These are phyloP conservation scores for Aphrophora alni DNA, from an alignment of 2,888 invertebrate genomes.

Conservation along the genomic window DNA sequence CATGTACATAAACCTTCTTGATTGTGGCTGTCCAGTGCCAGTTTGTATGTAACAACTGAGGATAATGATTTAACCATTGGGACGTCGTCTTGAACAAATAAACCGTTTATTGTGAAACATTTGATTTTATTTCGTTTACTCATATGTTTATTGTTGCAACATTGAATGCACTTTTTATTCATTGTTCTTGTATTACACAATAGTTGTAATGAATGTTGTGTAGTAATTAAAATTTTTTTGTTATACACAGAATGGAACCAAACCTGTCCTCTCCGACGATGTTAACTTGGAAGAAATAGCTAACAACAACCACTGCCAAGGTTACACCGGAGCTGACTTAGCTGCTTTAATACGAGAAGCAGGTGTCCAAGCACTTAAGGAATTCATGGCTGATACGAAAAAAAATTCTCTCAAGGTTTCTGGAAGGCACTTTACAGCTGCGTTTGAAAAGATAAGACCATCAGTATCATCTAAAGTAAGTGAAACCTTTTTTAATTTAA, in stretches of 20 bases:
- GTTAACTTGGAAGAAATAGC: slow-evolving; percentile 78
- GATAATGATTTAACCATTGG: no score
- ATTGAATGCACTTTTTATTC: no score
- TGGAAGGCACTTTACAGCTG: slow-evolving; percentile 76
- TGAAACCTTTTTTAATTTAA: no score
- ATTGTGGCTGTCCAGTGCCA: no score
- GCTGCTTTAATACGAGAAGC: slow-evolving; percentile 90
- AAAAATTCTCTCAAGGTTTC: slow-evolving; percentile 58
- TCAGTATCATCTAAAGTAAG: slow-evolving; percentile 69
- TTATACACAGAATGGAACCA: slow-evolving; percentile 72
- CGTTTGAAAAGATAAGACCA: slow-evolving; percentile 80
- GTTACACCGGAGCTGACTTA: slow-evolving; percentile 94
- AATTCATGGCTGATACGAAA: slow-evolving; percentile 64
- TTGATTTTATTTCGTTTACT: no score
- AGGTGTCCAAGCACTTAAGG: slow-evolving; percentile 78
- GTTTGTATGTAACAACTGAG: no score
- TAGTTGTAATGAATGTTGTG: no score
- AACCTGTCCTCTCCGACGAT: slow-evolving; percentile 76
- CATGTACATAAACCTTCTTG: no score
- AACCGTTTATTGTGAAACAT: no score
- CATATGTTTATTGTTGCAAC: neutral
- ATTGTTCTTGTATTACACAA: no score
- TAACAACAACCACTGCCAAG: slow-evolving; percentile 68
- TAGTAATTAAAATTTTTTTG: slow-evolving; percentile 11
- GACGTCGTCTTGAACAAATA: no score